Evolutionary conservation across 1,140 invertebrate genomes (phyloP), one percentile per base, ranked within the genome.

Genomic region (Globodera ellingtonae): DNA sequence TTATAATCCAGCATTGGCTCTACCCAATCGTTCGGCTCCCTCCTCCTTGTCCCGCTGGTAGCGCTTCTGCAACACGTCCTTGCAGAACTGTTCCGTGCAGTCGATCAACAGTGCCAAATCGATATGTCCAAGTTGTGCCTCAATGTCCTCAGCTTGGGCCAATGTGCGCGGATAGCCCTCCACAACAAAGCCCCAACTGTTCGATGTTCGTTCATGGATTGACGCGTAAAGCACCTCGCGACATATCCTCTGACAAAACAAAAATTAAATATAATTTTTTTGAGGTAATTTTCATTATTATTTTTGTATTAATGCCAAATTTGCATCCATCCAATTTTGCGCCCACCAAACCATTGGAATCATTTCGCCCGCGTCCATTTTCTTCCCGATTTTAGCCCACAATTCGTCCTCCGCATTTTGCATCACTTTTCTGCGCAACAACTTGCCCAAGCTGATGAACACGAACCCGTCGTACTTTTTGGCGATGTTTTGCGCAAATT

Each of bases 401-500:
- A 89, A 59, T 50, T 89, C 86, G 69, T 88, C 88, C 56, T 84
- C 87, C 35, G 48, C 66, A 71, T 85, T 85, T 69, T 89, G 73
- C 13, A 83, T 69, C 3, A 88, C 82, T 66, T 88, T 89, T 47
- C 81, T 80, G 24, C 87, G 78, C 13, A 88, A 73, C 15, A 89
- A 72, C 56, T 87, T 85, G 35, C 86, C 86, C 88, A 88, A 86
- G 59, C 82, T 84, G 10, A 88, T 67, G 75, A 84, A 79, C 67
- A 87, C 78, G 72, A 89, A 88, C 71, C 87, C 87, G 56, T 88
- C 87, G 67, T 88, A 88, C 75, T 88, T 88, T 47, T 84, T 77
- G 18, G 88, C 85, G 10, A 88, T 81, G 72, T 81, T 74, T 78
- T 84, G 56, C n/a, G 88, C 84, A 21, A 89, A 78, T 52, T 79